Conservation (phyloP, 2,113 vertebrate genomes). For the Geococcyx californianus region DNA sequence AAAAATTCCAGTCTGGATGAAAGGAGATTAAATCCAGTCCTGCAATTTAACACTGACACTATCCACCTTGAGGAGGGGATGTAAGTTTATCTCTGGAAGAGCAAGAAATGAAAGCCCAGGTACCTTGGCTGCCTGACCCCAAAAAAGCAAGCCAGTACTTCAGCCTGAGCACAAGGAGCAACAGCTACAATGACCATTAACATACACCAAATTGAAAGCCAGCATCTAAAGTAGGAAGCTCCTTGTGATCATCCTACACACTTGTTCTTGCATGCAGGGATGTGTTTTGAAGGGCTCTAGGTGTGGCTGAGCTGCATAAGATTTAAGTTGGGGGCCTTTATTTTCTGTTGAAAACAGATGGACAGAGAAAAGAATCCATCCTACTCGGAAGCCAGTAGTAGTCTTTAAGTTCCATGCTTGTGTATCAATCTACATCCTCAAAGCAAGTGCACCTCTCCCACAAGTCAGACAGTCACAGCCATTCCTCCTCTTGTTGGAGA, state of each 20-base stretch:
- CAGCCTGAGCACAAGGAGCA: neutral
- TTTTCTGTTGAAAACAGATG: neutral
- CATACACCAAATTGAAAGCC: neutral
- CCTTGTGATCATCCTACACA: neutral
- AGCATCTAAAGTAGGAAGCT: neutral
- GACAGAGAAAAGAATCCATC: neutral
- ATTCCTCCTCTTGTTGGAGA: neutral
- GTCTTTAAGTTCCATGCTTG: neutral
- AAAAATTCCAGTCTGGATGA: neutral
- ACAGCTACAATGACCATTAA: neutral
- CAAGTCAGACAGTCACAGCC: neutral
- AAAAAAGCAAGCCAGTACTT: neutral
- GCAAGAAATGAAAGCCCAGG: neutral
- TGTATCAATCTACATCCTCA: neutral
- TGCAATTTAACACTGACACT: neutral
- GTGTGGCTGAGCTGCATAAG: neutral
- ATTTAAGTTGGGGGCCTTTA: neutral
- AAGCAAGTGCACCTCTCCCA: neutral
- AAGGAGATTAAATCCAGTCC: neutral
- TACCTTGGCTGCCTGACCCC: neutral
- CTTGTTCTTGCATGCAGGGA: neutral
- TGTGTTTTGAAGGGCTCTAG: neutral
- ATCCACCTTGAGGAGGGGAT: neutral
- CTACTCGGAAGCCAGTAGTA: neutral
- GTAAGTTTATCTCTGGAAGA: neutral